phyloP scores from a whole-genome alignment of 2,113 vertebrate species.

The Cheirogaleus medius region DNA sequence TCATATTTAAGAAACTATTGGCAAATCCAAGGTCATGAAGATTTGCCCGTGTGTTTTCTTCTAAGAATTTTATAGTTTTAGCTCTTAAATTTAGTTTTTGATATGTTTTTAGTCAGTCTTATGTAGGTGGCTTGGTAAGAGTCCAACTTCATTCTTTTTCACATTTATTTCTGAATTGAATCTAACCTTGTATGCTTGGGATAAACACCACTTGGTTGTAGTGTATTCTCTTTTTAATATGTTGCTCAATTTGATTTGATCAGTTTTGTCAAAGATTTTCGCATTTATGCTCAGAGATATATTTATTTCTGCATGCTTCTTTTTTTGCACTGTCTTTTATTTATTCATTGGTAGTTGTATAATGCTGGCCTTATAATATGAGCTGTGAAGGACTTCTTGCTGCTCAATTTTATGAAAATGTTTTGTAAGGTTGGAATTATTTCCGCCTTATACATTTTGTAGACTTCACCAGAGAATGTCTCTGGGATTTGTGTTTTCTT shows the following conservation, averaged over 20 bases:
- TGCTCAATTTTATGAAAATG: background rate
- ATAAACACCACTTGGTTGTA: background rate
- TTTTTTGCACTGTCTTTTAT: background rate
- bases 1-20: background rate
- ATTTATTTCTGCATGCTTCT: background rate
- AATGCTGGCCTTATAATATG: background rate
- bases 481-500: background rate
- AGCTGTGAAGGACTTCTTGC: background rate
- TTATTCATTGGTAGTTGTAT: background rate
- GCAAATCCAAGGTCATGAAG: background rate
- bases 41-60: background rate
- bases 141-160: background rate
- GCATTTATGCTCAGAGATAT: background rate
- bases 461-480: background rate
- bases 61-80: conserved; percentile 2
- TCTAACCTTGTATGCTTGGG: background rate
- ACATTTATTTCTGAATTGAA: background rate
- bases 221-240: background rate
- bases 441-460: background rate
- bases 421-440: background rate
- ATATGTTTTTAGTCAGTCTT: background rate
- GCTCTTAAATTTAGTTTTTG: background rate
- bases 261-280: conserved; percentile 10
- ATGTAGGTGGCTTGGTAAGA: background rate
- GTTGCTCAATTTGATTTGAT: background rate